phyloP scores from a whole-genome alignment of 2,113 vertebrate species.

The Apistogramma diplotaenia region DNA sequence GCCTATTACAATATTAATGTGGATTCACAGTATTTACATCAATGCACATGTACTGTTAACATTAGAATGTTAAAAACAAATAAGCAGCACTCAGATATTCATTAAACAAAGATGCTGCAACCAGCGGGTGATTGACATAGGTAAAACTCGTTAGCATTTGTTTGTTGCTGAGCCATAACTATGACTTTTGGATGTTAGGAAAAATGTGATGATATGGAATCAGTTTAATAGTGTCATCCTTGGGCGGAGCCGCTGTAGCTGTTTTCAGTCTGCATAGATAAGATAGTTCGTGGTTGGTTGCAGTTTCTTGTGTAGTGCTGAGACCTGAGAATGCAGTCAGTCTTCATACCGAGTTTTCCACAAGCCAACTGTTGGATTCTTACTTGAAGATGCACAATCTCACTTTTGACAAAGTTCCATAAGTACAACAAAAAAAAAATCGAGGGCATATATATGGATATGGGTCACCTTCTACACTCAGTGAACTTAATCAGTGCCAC shows the following conservation, averaged over 20 bases:
- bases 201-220: not conserved
- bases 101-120: not conserved
- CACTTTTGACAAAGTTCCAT: not conserved
- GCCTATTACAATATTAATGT: too few relatives aligned
- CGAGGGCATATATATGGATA: too few relatives aligned
- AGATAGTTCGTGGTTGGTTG: not conserved
- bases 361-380: not conserved
- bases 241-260: not conserved
- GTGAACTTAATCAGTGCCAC: too few relatives aligned
- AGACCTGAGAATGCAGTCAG: not conserved
- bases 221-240: not conserved
- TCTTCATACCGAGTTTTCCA: not conserved
- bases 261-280: not conserved
- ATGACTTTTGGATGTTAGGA: too few relatives aligned
- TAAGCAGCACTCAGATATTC: not conserved
- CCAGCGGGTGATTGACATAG: not conserved
- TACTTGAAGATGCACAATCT: not conserved
- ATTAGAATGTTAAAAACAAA: not conserved
- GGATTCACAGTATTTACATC: too few relatives aligned
- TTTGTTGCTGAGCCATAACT: not conserved
- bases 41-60: too few relatives aligned
- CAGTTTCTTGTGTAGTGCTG: not conserved
- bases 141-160: not conserved
- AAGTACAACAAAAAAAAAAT: not conserved
- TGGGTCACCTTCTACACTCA: too few relatives aligned